Percentiles rank a stretch among this genome's conserved stretches.
phyloP scores from a whole-genome alignment of 2,113 vertebrate genomes.

The Clarias magur region DNA sequence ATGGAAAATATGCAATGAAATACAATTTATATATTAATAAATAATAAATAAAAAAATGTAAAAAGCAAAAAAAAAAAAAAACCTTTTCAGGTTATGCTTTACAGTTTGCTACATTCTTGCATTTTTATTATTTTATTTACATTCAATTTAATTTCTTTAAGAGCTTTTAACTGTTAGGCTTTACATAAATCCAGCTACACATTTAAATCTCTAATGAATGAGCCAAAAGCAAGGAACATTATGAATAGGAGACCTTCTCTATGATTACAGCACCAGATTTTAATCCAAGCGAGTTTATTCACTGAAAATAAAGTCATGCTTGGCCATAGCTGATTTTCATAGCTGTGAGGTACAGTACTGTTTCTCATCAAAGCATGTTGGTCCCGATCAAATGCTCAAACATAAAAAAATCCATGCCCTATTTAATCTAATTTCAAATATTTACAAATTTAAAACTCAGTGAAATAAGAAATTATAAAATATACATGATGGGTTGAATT shows the following conservation, averaged over 20 bases:
- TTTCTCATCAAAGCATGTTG: neutral
- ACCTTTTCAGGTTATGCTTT: neutral
- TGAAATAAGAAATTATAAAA: too few relatives aligned
- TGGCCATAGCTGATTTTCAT: neutral
- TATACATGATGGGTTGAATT: neutral
- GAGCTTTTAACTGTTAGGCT: neutral
- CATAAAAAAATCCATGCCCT: neutral
- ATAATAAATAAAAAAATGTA: neutral
- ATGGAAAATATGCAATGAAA: conserved; percentile 4
- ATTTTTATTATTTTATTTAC: neutral
- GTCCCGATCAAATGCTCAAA: neutral
- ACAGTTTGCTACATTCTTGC: neutral
- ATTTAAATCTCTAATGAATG: neutral
- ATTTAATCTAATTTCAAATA: neutral
- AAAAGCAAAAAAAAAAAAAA: neutral
- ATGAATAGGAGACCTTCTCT: neutral
- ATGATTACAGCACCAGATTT: neutral
- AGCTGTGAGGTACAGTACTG: neutral
- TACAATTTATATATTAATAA: neutral
- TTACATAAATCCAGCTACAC: neutral
- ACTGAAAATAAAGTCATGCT: neutral
- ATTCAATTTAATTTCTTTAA: neutral
- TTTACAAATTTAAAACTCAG: neutral
- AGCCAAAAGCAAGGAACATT: neutral
- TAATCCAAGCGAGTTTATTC: neutral